Evolutionary conservation across 2,888 invertebrate species (phyloP), one percentile per base, ranked within the genome.

Genomic region (Palloptera scutellata): DNA sequence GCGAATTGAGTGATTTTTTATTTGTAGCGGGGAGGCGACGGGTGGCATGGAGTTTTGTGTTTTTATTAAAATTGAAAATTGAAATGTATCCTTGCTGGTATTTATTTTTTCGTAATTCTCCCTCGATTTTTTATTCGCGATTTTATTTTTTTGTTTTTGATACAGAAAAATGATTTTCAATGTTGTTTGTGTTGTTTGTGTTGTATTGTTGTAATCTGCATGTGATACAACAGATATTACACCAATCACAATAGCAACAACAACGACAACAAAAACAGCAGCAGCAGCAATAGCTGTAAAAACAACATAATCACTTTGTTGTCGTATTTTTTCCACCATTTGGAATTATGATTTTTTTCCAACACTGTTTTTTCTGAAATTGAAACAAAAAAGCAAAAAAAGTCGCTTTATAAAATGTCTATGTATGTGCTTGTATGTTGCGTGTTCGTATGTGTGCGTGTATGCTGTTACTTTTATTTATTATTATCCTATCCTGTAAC

Each of bases 211-310:
- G 73, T 75, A 73, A 76, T 74, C 74, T 72, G 70, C 71, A 73
- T 76, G 74, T 75, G 74, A 71, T 75, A 75, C 74, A 75, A 59
- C 70, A 68, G 71, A 73, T 74, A 67, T 72, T 69, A 70, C 73
- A 73, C 72, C 72, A 70, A 70, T 69, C 15, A 42, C 59, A 8
- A 30, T 55, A 55, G 30, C 10, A 59, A 52, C 51, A 30, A 30
- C 59, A 59, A 71, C 62, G 71, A 71, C 69, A 73, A 71, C 72
- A 73, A 72, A 71, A 69, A 67, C 67, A 63, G n/a, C n/a, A n/a
- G n/a, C n/a, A n/a, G n/a, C n/a, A n/a, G n/a, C n/a, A n/a, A n/a
- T n/a, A n/a, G n/a, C n/a, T n/a, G n/a, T n/a, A n/a, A n/a, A n/a
- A n/a, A 71, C 69, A 73, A 71, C 72, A 73, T 73, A 71, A 69